Evolutionary conservation across 1,140 invertebrate species (phyloP).

Genomic region (Ladona fulva): DNA sequence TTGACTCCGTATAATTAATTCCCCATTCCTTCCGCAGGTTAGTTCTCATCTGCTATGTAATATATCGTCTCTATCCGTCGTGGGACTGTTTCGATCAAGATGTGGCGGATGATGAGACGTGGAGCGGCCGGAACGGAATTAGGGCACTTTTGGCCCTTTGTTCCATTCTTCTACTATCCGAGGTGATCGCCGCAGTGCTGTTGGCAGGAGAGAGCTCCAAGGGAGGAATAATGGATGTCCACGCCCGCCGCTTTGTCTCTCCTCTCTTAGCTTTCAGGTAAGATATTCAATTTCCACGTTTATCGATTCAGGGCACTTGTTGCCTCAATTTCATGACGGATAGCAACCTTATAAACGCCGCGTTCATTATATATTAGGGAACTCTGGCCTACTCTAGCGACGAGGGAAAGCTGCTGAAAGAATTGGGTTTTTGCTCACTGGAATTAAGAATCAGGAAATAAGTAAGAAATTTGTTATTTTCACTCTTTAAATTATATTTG

Average conservation of each 20-base stretch:
- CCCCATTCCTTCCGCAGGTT: not conserved
- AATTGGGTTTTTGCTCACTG: no score
- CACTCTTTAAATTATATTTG: no score
- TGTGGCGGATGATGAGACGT: not conserved
- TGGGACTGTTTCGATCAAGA: not conserved
- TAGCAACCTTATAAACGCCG: no score
- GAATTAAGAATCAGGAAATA: no score
- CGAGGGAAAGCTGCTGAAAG: no score
- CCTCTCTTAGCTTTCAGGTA: not conserved
- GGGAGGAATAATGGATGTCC: not conserved
- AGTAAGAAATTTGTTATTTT: no score
- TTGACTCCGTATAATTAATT: not conserved
- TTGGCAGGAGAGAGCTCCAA: not conserved
- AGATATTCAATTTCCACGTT: no score
- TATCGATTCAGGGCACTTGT: no score
- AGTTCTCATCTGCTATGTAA: not conserved
- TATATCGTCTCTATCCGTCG: not conserved
- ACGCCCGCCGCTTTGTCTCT: not conserved
- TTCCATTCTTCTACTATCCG: not conserved
- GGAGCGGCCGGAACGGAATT: not conserved
- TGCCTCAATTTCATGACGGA: no score
- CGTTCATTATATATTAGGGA: no score
- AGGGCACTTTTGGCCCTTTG: not conserved
- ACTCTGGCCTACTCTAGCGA: no score
- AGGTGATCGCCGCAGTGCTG: not conserved